Evolutionary conservation across 2,888 invertebrate species (phyloP).

Genomic region (Philereme transversata): DNA sequence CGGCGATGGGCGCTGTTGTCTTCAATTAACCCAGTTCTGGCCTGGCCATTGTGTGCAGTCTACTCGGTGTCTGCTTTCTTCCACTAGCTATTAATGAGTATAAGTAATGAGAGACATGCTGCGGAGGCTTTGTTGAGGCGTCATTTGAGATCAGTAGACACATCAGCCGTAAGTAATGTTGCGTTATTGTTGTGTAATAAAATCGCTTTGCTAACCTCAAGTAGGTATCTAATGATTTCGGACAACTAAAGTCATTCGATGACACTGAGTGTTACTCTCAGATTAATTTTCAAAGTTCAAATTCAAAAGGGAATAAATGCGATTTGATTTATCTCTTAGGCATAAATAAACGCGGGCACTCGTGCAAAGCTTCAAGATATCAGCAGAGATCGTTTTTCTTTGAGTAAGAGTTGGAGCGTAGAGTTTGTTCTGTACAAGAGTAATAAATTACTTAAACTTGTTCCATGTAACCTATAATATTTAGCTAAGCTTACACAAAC

Average conservation of each 20-base stretch:
- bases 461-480: conserved; percentile 15
- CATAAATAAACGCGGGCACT: background rate
- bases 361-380: background rate
- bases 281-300: background rate
- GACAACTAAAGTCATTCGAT: background rate
- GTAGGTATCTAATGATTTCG: conserved; percentile 8
- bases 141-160: conserved; percentile 64
- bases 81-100: conserved; percentile 65
- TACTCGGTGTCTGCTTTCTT: conserved; percentile 80
- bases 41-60: conserved; percentile 73
- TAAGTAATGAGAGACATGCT: conserved; percentile 66
- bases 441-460: conserved; percentile 14
- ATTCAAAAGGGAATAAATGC: background rate
- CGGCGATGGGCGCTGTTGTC: conserved; percentile 70
- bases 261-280: background rate
- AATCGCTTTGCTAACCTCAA: conserved; percentile 42
- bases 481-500: conserved; percentile 20
- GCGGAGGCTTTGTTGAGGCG: conserved; percentile 61
- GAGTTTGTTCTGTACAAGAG: conserved; percentile 8
- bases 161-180: conserved; percentile 54
- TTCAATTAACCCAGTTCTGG: conserved; percentile 80
- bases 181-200: conserved; percentile 44
- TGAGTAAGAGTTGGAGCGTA: background rate
- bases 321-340: too few relatives aligned
- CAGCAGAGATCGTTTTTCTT: background rate